phyloP scores from a whole-genome alignment of 2,797 vertebrate genomes.

The Scomberomorus guttatus region DNA sequence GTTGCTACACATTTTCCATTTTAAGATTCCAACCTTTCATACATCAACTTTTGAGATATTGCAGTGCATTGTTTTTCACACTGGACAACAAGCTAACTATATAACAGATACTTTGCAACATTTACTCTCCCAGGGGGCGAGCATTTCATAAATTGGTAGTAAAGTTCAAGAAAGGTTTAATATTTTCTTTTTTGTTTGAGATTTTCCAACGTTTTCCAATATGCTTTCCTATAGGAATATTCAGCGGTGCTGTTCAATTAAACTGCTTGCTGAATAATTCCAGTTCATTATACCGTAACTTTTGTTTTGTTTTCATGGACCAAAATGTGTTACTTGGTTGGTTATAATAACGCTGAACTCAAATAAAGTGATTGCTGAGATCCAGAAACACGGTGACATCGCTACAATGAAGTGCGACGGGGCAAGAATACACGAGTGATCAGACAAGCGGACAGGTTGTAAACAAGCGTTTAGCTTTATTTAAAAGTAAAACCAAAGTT shows the following conservation, averaged over 20 bases:
- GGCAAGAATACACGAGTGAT: no score
- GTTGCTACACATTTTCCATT: constrained; percentile 62
- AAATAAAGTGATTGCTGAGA: no score
- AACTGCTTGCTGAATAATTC: background rate
- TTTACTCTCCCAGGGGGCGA: constrained; percentile 15
- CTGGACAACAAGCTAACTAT: constrained; percentile 17
- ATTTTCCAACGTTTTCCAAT: no score
- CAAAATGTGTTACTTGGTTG: background rate
- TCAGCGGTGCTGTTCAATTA: no score
- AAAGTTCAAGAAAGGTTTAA: constrained; percentile 27
- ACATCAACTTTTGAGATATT: constrained; percentile 49
- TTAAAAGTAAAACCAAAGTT: background rate
- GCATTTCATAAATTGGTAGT: background rate
- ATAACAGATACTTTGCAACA: background rate
- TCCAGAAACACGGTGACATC: no score
- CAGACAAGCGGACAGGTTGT: no score
- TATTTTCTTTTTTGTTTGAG: constrained; percentile 11
- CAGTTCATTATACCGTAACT: background rate
- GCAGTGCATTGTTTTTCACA: constrained; percentile 50
- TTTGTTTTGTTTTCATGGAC: background rate
- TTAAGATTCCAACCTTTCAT: constrained; percentile 53
- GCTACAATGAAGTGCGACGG: no score
- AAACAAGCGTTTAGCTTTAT: background rate
- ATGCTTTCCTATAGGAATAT: no score
- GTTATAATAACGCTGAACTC: background rate